Evolutionary conservation across 35 echinoderm and acorn worm species (phyloP).

Genomic region (Ophioderma brevispina): DNA sequence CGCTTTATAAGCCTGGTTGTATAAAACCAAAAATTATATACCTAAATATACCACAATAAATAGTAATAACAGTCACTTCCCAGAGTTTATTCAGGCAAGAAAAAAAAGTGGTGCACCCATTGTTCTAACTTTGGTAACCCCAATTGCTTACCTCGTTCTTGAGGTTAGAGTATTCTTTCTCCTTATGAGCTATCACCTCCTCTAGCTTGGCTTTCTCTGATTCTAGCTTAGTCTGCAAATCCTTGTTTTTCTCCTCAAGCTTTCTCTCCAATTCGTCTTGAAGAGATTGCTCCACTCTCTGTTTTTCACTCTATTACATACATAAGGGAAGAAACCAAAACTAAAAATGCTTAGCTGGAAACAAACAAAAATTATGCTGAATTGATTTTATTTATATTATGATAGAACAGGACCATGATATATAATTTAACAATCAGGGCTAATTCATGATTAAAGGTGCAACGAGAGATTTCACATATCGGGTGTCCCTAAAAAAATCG

Average conservation of each 20-base stretch:
- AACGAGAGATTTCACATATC: no score
- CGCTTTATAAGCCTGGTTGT: no score
- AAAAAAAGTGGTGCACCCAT: not conserved
- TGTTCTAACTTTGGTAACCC: no score
- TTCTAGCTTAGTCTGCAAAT: conserved; percentile 61
- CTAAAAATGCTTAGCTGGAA: not conserved
- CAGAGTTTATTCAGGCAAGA: not conserved
- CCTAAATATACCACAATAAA: no score
- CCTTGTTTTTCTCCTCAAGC: conserved; percentile 86
- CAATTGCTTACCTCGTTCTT: conserved; percentile 80
- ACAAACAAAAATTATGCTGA: no score
- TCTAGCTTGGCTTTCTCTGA: conserved; percentile 75
- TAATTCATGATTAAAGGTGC: no score
- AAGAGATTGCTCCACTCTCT: conserved; percentile 79
- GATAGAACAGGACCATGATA: no score
- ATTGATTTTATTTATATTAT: no score
- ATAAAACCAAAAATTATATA: no score
- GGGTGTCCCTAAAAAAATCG: no score
- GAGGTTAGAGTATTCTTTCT: conserved; percentile 74
- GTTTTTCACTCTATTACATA: conserved; percentile 49
- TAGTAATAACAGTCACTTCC: no score
- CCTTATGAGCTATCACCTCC: conserved; percentile 78
- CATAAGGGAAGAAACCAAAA: not conserved
- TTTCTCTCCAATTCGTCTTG: conserved; percentile 83
- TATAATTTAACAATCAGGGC: no score